phyloP scores from a whole-genome alignment of 2,797 vertebrate species.

The Strix occidentalis region DNA sequence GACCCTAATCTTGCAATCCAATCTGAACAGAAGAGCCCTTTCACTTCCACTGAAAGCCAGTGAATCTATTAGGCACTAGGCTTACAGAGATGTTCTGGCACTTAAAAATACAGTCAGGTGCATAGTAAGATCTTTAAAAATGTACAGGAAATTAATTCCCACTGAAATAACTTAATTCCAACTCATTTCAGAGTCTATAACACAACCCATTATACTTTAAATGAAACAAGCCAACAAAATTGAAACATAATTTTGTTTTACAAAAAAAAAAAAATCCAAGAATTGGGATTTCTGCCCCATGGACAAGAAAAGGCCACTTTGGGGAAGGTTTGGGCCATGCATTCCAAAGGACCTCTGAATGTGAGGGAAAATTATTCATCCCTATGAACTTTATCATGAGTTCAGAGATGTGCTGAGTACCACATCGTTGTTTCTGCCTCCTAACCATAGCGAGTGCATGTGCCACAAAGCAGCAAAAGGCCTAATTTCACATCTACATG shows the following conservation, averaged over 20 bases:
- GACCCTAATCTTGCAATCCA: background rate
- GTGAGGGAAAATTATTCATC: background rate
- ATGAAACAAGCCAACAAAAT: background rate
- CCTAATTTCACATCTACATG: background rate
- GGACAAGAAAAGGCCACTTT: background rate
- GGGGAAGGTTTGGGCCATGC: background rate
- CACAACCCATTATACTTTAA: background rate
- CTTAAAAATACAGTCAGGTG: background rate
- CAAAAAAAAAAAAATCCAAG: background rate
- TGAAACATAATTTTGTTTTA: background rate
- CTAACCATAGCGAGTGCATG: background rate
- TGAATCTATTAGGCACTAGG: background rate
- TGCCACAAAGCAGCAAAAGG: background rate
- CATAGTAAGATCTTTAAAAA: background rate
- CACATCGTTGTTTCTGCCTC: background rate
- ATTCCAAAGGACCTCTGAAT: background rate
- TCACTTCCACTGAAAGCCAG: background rate
- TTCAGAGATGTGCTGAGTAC: background rate
- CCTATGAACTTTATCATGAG: rapidly evolving
- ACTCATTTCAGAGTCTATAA: background rate
- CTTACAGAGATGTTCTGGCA: background rate
- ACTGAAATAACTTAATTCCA: background rate
- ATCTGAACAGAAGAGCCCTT: background rate
- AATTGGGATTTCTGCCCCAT: background rate
- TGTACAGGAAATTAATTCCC: background rate